Evolutionary conservation across 2,113 vertebrate genomes (phyloP).

Genomic region (Chauna torquata): DNA sequence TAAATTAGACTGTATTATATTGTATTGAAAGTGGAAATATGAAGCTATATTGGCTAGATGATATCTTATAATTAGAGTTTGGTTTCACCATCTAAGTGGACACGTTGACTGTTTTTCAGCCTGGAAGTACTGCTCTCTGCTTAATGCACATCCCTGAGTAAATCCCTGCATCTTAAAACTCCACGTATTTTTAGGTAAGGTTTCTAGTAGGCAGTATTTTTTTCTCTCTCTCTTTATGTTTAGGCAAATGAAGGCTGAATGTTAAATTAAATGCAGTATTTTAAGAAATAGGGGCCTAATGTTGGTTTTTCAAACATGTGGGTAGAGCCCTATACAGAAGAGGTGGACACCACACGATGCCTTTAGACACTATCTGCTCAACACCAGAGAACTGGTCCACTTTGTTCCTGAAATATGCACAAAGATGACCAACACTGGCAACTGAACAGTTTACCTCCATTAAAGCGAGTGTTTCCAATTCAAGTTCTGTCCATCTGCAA

Average conservation of each 20-base stretch:
- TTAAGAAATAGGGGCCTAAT: background rate
- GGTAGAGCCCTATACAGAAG: background rate
- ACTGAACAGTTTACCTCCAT: background rate
- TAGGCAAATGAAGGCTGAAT: background rate
- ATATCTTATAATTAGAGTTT: conserved; percentile 47
- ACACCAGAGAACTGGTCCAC: background rate
- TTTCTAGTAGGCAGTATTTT: background rate
- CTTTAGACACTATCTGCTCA: background rate
- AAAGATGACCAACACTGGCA: background rate
- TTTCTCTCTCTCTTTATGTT: background rate
- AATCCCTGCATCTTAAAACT: background rate
- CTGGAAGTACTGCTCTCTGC: background rate
- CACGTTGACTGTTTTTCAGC: background rate
- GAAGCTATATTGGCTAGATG: background rate
- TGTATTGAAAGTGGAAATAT: conserved; percentile 24
- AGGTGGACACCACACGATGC: background rate
- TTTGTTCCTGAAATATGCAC: background rate
- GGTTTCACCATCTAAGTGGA: background rate
- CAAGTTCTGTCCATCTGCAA: background rate
- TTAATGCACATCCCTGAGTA: background rate
- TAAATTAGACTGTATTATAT: conserved; percentile 49
- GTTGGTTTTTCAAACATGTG: background rate
- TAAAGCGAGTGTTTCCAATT: background rate
- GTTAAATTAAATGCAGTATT: background rate
- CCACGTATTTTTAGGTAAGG: background rate